These are phyloP conservation scores for Eristalis tenax DNA, from an alignment of 2,888 invertebrate species.

Conservation along the genomic window DNA sequence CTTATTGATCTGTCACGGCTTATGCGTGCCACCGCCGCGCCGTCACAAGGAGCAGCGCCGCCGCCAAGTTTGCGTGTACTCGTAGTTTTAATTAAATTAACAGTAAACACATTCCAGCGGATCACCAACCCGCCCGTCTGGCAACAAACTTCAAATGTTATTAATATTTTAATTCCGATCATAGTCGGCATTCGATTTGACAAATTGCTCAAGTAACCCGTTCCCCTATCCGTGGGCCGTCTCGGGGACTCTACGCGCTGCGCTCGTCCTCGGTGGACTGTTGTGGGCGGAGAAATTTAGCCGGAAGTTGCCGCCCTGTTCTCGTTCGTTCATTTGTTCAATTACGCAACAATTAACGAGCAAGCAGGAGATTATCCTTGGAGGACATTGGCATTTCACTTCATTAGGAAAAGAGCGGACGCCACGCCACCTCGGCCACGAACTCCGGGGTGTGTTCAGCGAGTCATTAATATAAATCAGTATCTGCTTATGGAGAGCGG, in stretches of 20 bases:
- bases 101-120: constrained; percentile 60
- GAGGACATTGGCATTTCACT: constrained; percentile 57
- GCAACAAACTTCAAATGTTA: constrained; percentile 49
- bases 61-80: constrained; percentile 57
- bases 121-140: neutral
- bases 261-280: too few relatives aligned
- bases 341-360: constrained; percentile 71
- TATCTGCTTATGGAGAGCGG: constrained; percentile 51
- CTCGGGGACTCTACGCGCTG: neutral
- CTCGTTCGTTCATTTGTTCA: constrained; percentile 59
- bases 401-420: constrained; percentile 52
- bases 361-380: constrained; percentile 63
- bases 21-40: neutral
- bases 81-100: constrained; percentile 62
- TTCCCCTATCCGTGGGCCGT: constrained; percentile 1
- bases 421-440: neutral
- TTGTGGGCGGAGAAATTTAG: constrained; percentile 3
- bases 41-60: constrained; percentile 23
- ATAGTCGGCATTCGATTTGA: constrained; percentile 67
- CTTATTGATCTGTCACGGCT: constrained; percentile 10
- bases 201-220: constrained; percentile 61
- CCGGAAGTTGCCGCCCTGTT: constrained; percentile 25
- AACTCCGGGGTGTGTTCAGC: constrained; percentile 16
- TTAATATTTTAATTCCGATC: constrained; percentile 71
- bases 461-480: constrained; percentile 68